Base-by-base conservation (phyloP, 92 coral and sea anemone genomes). In the Siderastrea siderea region DNA sequence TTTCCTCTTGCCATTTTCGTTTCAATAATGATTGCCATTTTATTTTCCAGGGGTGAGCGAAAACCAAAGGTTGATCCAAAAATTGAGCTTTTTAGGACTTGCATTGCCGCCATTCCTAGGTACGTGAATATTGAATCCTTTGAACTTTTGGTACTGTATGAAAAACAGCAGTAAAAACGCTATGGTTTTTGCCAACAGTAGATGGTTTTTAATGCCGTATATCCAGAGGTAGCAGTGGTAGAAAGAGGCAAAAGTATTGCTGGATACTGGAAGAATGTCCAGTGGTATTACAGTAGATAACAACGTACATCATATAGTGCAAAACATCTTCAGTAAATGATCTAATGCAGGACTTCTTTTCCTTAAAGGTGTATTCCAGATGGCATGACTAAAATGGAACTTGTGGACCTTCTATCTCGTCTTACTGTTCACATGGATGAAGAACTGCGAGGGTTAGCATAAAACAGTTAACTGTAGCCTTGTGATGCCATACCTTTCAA, bases 41-140 rank as follows among this genome's bases (percentile, higher is more conserved):
- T 75, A 4, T 47, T 50, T 44, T 70, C n/a, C 89, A 98, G 99
- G 19, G 99, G 99, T 55, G 99, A 98, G 75, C 82, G 99, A 74
- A 98, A 98, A 80, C 95, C 98, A 13, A 95, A 95, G 87, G 96
- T 98, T 84, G 99, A 97, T 88, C 93, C 93, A 57, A 95, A 95
- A 84, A 92, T 98, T 82, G 99, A 98, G 80, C 77, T 98, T 79
- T 98, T 95, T 55, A 92, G 99, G 86, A 98, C 99, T 55, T 98
- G 98, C 79, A 96, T 98, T 77, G 99, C 99, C 73, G 98, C 98
- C 54, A 95, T 98, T 50, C 99, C 99, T 84, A 95, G 98, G 99
- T 98, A 67, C 1, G 71, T 8, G 67, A 1, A 54, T 51, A 17
- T 60, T 74, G 6, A n/a, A 4, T 5, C 7, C 43, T 17, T 16